phyloP scores from a whole-genome alignment of 37 sponge, comb jelly and placozoan species.

The Dysidea cf. avara region DNA sequence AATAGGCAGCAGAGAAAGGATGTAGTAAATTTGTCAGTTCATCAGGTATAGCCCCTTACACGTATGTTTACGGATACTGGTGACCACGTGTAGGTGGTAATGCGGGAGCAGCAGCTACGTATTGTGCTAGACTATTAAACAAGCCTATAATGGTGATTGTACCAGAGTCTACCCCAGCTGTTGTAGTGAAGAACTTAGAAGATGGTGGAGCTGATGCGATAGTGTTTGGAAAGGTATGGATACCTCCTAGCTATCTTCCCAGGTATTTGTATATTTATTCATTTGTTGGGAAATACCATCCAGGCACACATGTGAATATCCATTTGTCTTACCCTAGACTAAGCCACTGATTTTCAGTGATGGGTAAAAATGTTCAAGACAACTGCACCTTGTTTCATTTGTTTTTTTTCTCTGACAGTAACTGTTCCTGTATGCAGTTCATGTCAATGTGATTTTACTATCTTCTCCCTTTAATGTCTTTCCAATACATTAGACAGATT shows the following conservation, averaged over 20 bases:
- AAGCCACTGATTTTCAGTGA: background rate
- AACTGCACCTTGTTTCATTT: no score
- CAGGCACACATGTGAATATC: no score
- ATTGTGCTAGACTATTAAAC: conserved; percentile 68
- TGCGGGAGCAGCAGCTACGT: conserved; percentile 92
- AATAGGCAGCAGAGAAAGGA: conserved; percentile 49
- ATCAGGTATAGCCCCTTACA: conserved; percentile 41
- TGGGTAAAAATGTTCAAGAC: no score
- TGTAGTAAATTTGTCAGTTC: conserved; percentile 65
- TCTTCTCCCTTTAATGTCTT: no score
- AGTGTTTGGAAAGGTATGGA: conserved; percentile 21
- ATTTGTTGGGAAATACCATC: no score
- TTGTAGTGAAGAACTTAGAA: conserved; percentile 39
- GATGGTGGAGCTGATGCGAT: conserved; percentile 53
- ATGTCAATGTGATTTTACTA: no score
- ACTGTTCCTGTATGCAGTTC: no score
- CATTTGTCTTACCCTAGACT: background rate
- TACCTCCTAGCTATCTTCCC: background rate
- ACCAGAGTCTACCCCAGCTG: conserved; percentile 70
- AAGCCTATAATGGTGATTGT: conserved; percentile 79
- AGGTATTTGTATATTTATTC: no score
- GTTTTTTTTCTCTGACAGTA: no score
- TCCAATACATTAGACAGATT: no score
- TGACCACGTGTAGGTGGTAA: conserved; percentile 76
- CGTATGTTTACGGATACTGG: background rate